Base-by-base conservation (phyloP, 2,888 invertebrate species). In the Tipula confusa region DNA sequence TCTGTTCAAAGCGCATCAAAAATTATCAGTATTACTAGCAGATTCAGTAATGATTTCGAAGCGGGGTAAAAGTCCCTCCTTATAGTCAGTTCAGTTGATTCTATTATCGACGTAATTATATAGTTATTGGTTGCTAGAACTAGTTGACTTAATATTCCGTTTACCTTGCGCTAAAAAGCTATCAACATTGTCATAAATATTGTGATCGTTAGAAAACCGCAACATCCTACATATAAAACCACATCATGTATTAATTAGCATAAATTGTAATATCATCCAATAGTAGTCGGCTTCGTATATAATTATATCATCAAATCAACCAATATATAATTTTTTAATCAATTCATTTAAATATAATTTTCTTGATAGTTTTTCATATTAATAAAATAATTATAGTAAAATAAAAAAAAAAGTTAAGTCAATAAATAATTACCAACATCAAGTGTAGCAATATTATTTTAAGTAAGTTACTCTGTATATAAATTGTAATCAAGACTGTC, bases 251-350 rank as follows among this genome's bases (percentile, higher is more conserved):
- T 64, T 64, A 64, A 64, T 64, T 64, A 64, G 9, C 64, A 64
- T 64, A 64, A 64, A 64, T 24, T 64, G n/a, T 64, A 24, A 64
- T 64, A 64, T 64, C 64, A 64, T 64, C 24, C 64, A 64, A 24
- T 64, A 64, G 64, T 64, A n/a, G n/a, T n/a, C n/a, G n/a, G n/a
- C n/a, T n/a, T n/a, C n/a, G n/a, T n/a, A n/a, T n/a, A 24, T 64
- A 64, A 64, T 64, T 64, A 64, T 64, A 64, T 64, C 64, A 64
- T 64, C 64, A 43, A 43, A n/a, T 43, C 43, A 43, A 7, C n/a
- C 38, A 48, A 24, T 64, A 64, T 64, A 9, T 64, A 64, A 64
- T 64, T 64, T 64, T 64, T 64, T 24, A 64, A 64, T 64, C 64
- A 64, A 64, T 43, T 43, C 43, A 15, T 43, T 43, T 43, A 43